Evolutionary conservation across 2,888 invertebrate species (phyloP), one percentile per base, ranked within the genome.

Genomic region (Acrocera orbiculus): DNA sequence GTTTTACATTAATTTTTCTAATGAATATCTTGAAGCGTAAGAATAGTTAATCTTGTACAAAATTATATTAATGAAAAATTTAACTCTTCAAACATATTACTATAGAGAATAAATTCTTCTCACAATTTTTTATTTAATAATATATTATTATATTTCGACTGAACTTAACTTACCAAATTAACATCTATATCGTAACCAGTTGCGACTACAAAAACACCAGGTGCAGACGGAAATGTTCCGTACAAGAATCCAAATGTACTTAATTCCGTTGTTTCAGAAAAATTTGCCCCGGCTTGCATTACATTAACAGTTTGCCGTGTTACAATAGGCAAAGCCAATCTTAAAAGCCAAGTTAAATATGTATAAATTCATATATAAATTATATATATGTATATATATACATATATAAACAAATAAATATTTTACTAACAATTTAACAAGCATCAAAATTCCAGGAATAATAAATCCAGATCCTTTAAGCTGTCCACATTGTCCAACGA

Each of bases 151-250:
- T 22, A 25, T 26, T 27, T 26, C 14, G 34, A n/a, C n/a, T n/a
- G n/a, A n/a, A n/a, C n/a, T n/a, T n/a, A 5, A 55, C 65, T 63
- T 56, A 87, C 86, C 67, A 90, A 63, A 60, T 90, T 89, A 36
- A 82, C 71, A 53, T 86, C 87, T 33, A 87, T 59, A 43, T 76
- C 73, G 54, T 90, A 92, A 42, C 86, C 76, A 26, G 81, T 73
- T 2, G 93, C 86, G 58, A 90, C 89, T 4, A 95, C 87, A 56
- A 93, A 92, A 1, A 90, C 85, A n/a, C 87, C 87, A 0, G 93
- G 93, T 1, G 93, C 93, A 2, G 90, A 77, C 0, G 95, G 95
- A 56, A 95, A 83, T 1, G 92, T 92, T 34, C 95, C 93, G 53
- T 93, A 93, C 1, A 95, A 66, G 61, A 95, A 95, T 0, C 87